phyloP scores from a whole-genome alignment of 1,140 invertebrate species.

The Sarcophaga bullata region DNA sequence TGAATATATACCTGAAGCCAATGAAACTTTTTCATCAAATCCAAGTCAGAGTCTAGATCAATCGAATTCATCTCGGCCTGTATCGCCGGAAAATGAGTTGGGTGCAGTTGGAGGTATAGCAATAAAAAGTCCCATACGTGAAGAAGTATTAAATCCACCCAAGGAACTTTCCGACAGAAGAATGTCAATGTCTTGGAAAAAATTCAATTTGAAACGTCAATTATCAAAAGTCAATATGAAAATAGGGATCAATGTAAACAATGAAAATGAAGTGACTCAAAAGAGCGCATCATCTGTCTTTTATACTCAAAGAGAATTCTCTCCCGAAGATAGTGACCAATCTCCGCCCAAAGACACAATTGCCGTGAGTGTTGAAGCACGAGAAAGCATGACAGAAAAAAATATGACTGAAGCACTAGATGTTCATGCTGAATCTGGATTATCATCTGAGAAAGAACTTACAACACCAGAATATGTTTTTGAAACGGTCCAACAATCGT shows the following conservation, averaged over 20 bases:
- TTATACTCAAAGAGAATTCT: slow-evolving; percentile 66
- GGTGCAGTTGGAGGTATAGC: slow-evolving; percentile 1
- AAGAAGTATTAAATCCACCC: slow-evolving; percentile 50
- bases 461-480: background rate
- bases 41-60: slow-evolving; percentile 39
- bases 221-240: slow-evolving; percentile 83
- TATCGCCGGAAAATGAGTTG: slow-evolving; percentile 50
- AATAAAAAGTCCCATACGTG: slow-evolving; percentile 55
- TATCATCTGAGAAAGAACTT: background rate
- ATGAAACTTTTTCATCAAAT: slow-evolving; percentile 46
- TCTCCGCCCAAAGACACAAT: slow-evolving; percentile 17
- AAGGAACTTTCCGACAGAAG: slow-evolving; percentile 64
- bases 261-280: slow-evolving; percentile 68
- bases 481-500: background rate
- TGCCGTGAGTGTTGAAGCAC: slow-evolving; percentile 20
- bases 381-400: slow-evolving; percentile 33
- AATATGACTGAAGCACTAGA: background rate
- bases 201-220: slow-evolving; percentile 82
- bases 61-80: slow-evolving; percentile 51
- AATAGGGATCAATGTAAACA: slow-evolving; percentile 68
- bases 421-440: background rate
- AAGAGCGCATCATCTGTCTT: slow-evolving; percentile 67
- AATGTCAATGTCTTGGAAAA: slow-evolving; percentile 74
- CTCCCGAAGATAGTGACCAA: slow-evolving; percentile 50
- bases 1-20: slow-evolving; percentile 59